Conservation (phyloP, 2,888 invertebrate species). For the Nomada goodeniana region DNA sequence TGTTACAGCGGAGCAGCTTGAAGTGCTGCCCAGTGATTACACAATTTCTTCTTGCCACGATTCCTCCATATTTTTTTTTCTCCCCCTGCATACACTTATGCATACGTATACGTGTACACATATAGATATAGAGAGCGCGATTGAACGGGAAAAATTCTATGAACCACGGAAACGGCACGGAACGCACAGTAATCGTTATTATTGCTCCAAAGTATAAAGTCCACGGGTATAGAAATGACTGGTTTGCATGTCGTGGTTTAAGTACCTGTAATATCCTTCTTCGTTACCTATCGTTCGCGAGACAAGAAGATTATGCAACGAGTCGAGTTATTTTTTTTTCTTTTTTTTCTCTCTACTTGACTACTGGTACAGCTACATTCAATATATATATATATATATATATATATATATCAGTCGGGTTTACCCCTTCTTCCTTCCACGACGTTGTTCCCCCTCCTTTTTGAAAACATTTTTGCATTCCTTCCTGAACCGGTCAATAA, state of each 20-base stretch:
- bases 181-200: constrained; percentile 33
- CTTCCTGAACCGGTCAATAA: constrained; percentile 14
- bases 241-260: constrained; percentile 73
- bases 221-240: constrained; percentile 59
- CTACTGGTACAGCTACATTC: constrained; percentile 18
- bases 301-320: constrained; percentile 40
- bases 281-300: constrained; percentile 48
- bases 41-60: constrained; percentile 64
- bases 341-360: background rate
- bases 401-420: background rate
- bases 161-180: constrained; percentile 29
- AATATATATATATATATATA: too few relatives aligned
- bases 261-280: constrained; percentile 64
- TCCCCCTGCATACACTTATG: background rate
- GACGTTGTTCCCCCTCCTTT: background rate
- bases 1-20: constrained; percentile 35
- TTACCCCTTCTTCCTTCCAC: background rate
- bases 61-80: constrained; percentile 14
- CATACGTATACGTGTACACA: background rate
- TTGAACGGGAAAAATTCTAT: constrained; percentile 21
- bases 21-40: constrained; percentile 48
- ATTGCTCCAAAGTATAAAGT: constrained; percentile 44
- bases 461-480: constrained; percentile 18
- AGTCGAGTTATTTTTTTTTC: constrained; percentile 19
- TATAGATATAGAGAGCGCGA: constrained; percentile 11